These are phyloP conservation scores for Frieseomelitta varia DNA, from an alignment of 1,140 invertebrate genomes.

Conservation along the genomic window DNA sequence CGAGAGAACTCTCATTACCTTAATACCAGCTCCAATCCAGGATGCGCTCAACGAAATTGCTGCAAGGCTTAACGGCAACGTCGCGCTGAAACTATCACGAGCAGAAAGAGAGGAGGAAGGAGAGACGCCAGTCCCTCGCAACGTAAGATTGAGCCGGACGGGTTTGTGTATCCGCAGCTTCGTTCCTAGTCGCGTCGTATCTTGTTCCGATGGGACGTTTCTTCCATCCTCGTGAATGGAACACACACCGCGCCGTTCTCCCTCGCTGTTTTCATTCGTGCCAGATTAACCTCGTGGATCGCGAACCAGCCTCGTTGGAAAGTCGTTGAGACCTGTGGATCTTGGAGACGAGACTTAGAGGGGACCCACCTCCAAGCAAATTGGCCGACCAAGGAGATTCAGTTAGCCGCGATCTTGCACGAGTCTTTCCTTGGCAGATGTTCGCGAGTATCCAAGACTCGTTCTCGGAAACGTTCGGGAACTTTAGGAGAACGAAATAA, in stretches of 20 bases:
- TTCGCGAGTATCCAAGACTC: not conserved
- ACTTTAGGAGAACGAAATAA: not conserved
- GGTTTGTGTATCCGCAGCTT: not conserved
- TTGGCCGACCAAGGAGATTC: slow-evolving; percentile 1
- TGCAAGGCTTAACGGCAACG: slow-evolving; percentile 50
- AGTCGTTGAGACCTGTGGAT: not conserved
- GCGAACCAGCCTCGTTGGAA: slow-evolving; percentile 5
- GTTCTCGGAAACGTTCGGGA: not conserved
- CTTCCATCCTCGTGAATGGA: not conserved
- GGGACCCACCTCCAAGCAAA: not conserved
- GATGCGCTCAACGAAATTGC: slow-evolving; percentile 55
- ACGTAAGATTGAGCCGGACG: slow-evolving; percentile 42
- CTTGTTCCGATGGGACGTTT: slow-evolving; percentile 28
- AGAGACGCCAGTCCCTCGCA: slow-evolving; percentile 30
- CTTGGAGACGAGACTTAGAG: not conserved
- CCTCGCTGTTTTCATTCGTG: not conserved
- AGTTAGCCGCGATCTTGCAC: not conserved
- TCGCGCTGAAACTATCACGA: slow-evolving; percentile 35
- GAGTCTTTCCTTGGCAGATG: not conserved
- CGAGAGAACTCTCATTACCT: slow-evolving; percentile 59
- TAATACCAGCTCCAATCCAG: slow-evolving; percentile 43
- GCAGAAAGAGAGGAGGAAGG: slow-evolving; percentile 18
- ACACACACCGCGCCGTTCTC: not conserved
- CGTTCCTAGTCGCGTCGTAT: not conserved
- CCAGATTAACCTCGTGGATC: slow-evolving; percentile 4